Evolutionary conservation across 2,888 invertebrate species (phyloP).

Genomic region (Acanthosepion lycidas): DNA sequence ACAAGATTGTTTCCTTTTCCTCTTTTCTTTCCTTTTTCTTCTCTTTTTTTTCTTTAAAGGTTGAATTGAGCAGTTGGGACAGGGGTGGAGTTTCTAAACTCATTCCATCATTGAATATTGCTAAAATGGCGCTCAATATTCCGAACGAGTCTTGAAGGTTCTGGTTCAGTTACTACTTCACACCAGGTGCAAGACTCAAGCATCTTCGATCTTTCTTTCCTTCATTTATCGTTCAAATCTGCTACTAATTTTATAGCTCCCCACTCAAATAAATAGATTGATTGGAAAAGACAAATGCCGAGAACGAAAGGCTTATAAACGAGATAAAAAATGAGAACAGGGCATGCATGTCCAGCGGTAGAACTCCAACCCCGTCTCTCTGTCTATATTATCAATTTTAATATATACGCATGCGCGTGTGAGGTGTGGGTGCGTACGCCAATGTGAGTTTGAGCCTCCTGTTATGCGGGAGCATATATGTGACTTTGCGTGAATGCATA

Average conservation of each 20-base stretch:
- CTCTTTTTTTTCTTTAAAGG: not conserved
- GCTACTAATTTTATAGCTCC: not conserved
- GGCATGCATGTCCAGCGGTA: not conserved
- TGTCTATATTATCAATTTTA: not conserved
- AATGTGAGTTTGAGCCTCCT: not conserved
- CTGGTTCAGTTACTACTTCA: not conserved
- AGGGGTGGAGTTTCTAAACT: not conserved
- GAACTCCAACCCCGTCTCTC: not conserved
- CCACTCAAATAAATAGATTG: not conserved
- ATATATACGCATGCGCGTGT: not conserved
- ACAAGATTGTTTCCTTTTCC: not conserved
- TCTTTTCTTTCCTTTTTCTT: not conserved
- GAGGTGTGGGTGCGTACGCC: not conserved
- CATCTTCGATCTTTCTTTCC: not conserved
- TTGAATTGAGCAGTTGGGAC: not conserved
- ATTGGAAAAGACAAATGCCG: not conserved
- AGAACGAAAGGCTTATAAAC: not conserved
- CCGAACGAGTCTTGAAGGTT: not conserved
- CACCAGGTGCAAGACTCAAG: slow-evolving; percentile 5
- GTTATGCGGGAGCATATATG: not conserved
- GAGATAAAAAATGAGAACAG: not conserved
- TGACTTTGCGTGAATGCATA: not conserved
- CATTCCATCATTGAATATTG: slow-evolving; percentile 20
- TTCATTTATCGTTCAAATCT: not conserved
- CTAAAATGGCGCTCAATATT: not conserved